phyloP scores from a whole-genome alignment of 2,888 invertebrate genomes.

The Trypoxylon attenuatum region DNA sequence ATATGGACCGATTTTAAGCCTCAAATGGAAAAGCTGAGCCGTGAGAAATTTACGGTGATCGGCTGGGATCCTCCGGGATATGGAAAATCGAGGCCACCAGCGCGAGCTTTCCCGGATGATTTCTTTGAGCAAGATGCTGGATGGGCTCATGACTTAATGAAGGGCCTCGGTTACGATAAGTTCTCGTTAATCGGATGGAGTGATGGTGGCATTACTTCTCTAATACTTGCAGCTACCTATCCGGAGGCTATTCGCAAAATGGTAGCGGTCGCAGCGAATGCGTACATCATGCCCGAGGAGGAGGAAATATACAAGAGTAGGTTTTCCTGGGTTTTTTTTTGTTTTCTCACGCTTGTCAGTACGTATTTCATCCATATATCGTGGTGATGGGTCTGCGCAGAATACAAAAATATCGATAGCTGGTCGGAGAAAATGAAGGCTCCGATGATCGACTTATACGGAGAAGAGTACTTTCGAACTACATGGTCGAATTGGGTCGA shows the following conservation, averaged over 20 bases:
- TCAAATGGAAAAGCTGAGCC: slow-evolving; percentile 82
- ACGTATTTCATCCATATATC: no score
- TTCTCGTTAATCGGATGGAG: slow-evolving; percentile 93
- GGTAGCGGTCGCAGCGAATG: slow-evolving; percentile 86
- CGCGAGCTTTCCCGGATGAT: slow-evolving; percentile 81
- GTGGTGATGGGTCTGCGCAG: no score
- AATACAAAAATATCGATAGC: slow-evolving; percentile 81
- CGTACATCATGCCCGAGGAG: slow-evolving; percentile 84
- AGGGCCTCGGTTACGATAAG: slow-evolving; percentile 79
- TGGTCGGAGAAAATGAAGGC: slow-evolving; percentile 89
- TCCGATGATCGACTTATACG: slow-evolving; percentile 85
- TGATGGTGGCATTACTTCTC: slow-evolving; percentile 88
- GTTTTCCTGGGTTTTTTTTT: no score
- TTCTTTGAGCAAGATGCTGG: slow-evolving; percentile 87
- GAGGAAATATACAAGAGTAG: slow-evolving; percentile 80
- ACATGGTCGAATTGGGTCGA: slow-evolving; percentile 87
- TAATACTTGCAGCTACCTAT: slow-evolving; percentile 85
- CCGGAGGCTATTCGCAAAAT: slow-evolving; percentile 82
- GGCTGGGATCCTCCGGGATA: slow-evolving; percentile 93
- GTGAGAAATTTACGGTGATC: slow-evolving; percentile 79
- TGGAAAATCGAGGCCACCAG: slow-evolving; percentile 88
- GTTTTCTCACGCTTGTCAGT: no score
- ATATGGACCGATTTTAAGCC: slow-evolving; percentile 89
- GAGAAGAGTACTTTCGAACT: slow-evolving; percentile 81
- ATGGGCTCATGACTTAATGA: slow-evolving; percentile 83